phyloP scores from a whole-genome alignment of 1,140 invertebrate species.

The Papilio glaucus region DNA sequence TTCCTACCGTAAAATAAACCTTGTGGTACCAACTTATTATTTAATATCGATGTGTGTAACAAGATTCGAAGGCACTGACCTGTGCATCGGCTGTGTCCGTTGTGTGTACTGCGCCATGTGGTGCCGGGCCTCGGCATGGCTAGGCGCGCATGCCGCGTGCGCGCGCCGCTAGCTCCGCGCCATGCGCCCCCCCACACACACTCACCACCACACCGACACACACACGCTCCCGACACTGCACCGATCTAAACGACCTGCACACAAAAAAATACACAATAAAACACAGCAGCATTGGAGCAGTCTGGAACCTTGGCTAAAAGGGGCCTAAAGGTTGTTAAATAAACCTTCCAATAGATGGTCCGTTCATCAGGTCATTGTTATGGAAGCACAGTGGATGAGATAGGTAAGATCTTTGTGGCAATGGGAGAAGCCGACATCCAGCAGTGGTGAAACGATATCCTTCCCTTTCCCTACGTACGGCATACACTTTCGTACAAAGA shows the following conservation, averaged over 20 bases:
- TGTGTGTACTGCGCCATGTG: conserved; percentile 81
- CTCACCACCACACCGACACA: conserved; percentile 58
- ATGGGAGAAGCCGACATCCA: too few species aligned
- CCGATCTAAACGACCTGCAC: conserved; percentile 46
- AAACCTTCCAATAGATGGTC: too few species aligned
- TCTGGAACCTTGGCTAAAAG: neutral
- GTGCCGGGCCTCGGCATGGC: conserved; percentile 66
- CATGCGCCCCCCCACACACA: conserved; percentile 53
- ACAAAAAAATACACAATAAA: neutral
- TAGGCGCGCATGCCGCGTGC: conserved; percentile 73
- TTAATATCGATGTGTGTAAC: neutral
- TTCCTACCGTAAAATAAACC: conserved; percentile 4
- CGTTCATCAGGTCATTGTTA: too few species aligned
- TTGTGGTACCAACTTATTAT: neutral
- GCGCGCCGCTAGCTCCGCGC: conserved; percentile 72
- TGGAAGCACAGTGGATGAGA: too few species aligned
- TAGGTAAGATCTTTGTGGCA: too few species aligned
- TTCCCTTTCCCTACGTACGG: too few species aligned
- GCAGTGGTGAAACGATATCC: too few species aligned
- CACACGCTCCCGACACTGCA: conserved; percentile 47
- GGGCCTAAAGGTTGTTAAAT: neutral
- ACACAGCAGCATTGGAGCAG: neutral
- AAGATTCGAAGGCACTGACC: conserved; percentile 51
- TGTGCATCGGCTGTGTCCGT: conserved; percentile 82
- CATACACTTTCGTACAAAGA: too few species aligned